phyloP scores from a whole-genome alignment of 2,888 invertebrate genomes.

The Ophion costatus region DNA sequence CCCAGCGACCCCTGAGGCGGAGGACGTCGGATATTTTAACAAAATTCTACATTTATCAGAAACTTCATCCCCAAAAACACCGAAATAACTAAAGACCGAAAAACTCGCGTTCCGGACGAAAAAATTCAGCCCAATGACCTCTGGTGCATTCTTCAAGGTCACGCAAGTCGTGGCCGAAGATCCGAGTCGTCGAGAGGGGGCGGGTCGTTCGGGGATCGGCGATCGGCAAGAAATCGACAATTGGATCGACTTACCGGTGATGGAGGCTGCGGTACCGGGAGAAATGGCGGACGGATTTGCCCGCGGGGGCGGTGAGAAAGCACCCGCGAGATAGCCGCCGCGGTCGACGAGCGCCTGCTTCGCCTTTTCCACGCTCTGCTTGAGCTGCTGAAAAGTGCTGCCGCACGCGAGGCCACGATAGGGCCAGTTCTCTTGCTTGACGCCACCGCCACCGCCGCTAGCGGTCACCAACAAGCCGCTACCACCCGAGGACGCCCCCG shows the following conservation, averaged over 20 bases:
- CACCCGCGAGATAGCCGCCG: conserved; percentile 81
- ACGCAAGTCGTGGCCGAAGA: no score
- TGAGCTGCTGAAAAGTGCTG: conserved; percentile 94
- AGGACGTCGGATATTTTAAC: no score
- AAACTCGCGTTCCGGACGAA: no score
- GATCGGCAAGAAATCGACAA: background rate
- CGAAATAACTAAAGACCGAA: no score
- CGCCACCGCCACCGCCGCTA: conserved; percentile 73
- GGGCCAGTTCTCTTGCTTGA: conserved; percentile 83
- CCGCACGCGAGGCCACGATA: conserved; percentile 90
- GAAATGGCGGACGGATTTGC: conserved; percentile 81
- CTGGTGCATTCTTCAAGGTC: no score
- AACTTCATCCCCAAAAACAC: no score
- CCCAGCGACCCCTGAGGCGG: no score
- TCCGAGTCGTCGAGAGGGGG: background rate
- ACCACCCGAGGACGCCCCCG: conserved; percentile 68
- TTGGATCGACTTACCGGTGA: conserved; percentile 78
- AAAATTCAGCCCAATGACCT: no score
- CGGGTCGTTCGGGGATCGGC: background rate
- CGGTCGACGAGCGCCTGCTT: conserved; percentile 89
- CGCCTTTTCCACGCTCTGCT: conserved; percentile 95
- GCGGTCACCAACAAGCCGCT: conserved; percentile 74
- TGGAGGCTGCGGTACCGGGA: conserved; percentile 77
- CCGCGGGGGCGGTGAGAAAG: conserved; percentile 82
- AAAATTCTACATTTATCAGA: no score